phyloP scores from a whole-genome alignment of 2,113 vertebrate species.

The Ageneiosus marmoratus region DNA sequence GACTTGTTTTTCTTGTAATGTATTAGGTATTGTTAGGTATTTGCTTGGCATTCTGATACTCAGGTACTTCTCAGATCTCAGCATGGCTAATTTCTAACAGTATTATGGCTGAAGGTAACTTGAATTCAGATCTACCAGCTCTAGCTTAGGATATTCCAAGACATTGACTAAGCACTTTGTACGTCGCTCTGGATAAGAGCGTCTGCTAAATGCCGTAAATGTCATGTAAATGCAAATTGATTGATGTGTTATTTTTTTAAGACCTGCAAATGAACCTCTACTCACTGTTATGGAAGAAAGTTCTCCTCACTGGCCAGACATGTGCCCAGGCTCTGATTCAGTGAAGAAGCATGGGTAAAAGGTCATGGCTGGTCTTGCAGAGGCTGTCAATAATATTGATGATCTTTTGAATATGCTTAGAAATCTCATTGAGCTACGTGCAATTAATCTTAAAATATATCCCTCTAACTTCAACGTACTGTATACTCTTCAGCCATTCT shows the following conservation, averaged over 20 bases:
- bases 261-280: not conserved
- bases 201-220: too few species aligned
- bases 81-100: too few species aligned
- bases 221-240: too few species aligned
- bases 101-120: too few species aligned
- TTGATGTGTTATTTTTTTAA: not conserved
- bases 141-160: too few species aligned
- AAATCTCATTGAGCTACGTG: not conserved
- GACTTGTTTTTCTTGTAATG: too few species aligned
- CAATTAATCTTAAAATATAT: not conserved
- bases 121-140: too few species aligned
- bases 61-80: too few species aligned
- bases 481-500: not conserved
- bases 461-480: not conserved
- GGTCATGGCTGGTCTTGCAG: not conserved
- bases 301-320: not conserved
- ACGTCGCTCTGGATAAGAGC: too few species aligned
- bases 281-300: not conserved
- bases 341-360: not conserved
- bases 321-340: not conserved
- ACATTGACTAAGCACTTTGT: too few species aligned
- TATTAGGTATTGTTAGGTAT: too few species aligned
- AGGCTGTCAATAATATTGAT: not conserved
- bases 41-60: too few species aligned
- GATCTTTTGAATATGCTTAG: not conserved